A percentile compares a stretch with the other conserved stretches of the same genome.
Evolutionary conservation across 2,888 invertebrate genomes (phyloP).

Genomic region (Adineta ricciae): DNA sequence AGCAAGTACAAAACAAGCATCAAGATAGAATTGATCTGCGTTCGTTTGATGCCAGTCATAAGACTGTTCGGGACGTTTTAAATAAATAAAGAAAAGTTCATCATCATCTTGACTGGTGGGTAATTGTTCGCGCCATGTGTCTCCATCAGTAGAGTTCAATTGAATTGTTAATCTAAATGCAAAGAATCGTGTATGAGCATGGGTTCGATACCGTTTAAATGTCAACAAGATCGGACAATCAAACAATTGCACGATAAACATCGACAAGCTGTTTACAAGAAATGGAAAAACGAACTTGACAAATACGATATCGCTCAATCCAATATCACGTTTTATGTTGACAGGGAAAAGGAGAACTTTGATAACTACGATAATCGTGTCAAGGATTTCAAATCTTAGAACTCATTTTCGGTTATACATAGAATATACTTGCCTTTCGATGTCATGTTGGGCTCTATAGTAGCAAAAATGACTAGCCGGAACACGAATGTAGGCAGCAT

Average conservation of each 20-base stretch:
- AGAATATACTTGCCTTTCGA: neutral
- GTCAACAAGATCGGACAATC: neutral
- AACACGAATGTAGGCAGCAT: neutral
- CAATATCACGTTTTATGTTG: neutral
- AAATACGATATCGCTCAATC: neutral
- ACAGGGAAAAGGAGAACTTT: neutral
- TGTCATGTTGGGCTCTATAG: neutral
- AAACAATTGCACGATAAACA: neutral
- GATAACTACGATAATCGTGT: neutral
- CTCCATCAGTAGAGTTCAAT: neutral
- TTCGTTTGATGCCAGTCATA: neutral
- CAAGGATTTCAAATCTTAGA: too few species aligned
- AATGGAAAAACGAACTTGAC: neutral
- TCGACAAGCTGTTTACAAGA: neutral
- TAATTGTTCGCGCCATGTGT: neutral
- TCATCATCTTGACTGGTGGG: neutral
- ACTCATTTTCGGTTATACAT: too few species aligned
- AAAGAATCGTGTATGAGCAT: neutral
- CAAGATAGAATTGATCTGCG: neutral
- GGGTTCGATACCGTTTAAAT: neutral
- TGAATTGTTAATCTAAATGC: neutral
- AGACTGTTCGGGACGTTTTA: neutral
- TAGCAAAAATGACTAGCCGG: neutral
- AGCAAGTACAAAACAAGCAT: slow-evolving; percentile 1
- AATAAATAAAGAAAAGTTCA: neutral